Conservation (phyloP, 2,113 vertebrate species). For the Corythornis madagascariensis region DNA sequence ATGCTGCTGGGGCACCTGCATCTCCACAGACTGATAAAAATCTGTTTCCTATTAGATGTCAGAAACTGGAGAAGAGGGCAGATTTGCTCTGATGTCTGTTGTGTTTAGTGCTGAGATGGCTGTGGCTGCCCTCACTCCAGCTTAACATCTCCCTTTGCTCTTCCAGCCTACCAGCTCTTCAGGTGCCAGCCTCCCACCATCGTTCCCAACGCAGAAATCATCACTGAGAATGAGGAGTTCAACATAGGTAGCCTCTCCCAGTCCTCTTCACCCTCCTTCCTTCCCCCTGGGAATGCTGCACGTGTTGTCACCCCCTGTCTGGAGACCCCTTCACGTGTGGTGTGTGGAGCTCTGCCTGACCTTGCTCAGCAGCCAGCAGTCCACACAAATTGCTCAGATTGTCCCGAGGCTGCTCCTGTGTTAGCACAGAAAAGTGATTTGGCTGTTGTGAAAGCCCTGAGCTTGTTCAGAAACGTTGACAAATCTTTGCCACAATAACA, state of each 20-base stretch:
- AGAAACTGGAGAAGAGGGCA: not conserved
- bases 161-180: slow-evolving; percentile 91
- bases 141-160: not conserved
- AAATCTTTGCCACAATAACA: not conserved
- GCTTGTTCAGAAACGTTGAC: not conserved
- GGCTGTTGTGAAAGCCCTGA: not conserved
- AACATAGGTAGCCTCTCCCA: slow-evolving; percentile 83
- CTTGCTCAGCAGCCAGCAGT: rapidly evolving
- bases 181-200: slow-evolving; percentile 90
- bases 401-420: not conserved
- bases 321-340: rapidly evolving
- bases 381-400: rapidly evolving
- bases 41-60: not conserved
- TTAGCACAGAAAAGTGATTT: not conserved
- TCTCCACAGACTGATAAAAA: not conserved
- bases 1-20: rapidly evolving
- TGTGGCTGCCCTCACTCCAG: not conserved
- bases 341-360: rapidly evolving
- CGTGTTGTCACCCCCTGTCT: rapidly evolving
- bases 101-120: not conserved
- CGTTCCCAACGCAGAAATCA: slow-evolving; percentile 92
- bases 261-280: not conserved
- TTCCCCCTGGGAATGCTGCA: rapidly evolving
- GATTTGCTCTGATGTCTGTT: not conserved
- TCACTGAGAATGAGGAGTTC: slow-evolving; percentile 94